Percentiles rank a stretch among this genome's conserved stretches.
Conservation (phyloP, 2,113 vertebrate species). For the Mormyrus iriodes region DNA sequence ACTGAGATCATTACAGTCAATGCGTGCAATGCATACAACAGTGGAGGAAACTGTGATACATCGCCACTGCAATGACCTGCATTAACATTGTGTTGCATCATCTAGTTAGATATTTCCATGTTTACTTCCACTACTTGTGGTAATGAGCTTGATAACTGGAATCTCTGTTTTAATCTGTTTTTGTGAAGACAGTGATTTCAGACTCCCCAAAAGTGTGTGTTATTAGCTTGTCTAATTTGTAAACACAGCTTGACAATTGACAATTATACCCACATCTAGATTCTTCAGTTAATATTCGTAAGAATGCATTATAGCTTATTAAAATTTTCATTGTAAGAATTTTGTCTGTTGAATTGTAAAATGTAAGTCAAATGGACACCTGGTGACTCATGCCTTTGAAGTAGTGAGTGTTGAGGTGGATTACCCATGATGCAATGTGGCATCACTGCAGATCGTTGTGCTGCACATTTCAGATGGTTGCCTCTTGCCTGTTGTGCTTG, state of each 20-base stretch:
- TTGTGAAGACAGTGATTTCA: not conserved
- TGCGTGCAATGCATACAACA: not conserved
- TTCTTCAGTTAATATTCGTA: not conserved
- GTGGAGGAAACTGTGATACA: not conserved
- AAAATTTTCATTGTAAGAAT: not conserved
- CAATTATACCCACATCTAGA: not conserved
- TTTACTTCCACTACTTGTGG: not conserved
- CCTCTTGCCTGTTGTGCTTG: not conserved
- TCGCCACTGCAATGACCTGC: not conserved
- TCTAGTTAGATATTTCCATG: not conserved
- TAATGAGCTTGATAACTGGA: not conserved
- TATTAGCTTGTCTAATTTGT: not conserved
- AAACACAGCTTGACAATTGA: conserved; percentile 3
- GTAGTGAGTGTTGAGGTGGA: not conserved
- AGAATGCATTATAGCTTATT: not conserved
- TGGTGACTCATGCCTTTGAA: conserved; percentile 8
- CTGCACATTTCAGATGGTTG: not conserved
- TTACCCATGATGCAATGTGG: not conserved
- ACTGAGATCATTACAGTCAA: not conserved
- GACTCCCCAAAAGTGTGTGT: not conserved
- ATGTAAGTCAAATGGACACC: not conserved
- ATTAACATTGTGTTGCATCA: not conserved
- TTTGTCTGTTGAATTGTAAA: not conserved
- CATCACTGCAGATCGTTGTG: not conserved
- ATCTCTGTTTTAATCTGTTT: not conserved